Base-by-base conservation (phyloP, 1,140 invertebrate genomes). In the Melanaphis sacchari region DNA sequence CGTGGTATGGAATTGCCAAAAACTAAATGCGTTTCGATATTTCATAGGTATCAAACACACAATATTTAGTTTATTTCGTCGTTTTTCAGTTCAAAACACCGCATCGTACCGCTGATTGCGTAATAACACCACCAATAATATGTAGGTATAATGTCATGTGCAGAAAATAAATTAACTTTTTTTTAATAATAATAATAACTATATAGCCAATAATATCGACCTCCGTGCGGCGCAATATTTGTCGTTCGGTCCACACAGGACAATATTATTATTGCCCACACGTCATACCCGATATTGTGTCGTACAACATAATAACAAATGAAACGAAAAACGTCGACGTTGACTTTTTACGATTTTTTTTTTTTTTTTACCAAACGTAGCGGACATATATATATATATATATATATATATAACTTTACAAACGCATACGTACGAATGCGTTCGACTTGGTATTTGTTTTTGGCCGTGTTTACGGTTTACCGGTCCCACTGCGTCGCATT, bases 131-230 rank as follows among this genome's bases (percentile, higher is more conserved):
- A 5, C 36, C 76, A 22, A 31, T 36, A 22, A 11, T 36, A 84
- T 41, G 38, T 38, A 38, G 7, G 7, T 11, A 38, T 84, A 41
- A 84, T 26, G 82, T 84, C 82, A 84, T 31, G 38, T 84, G 9
- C 82, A 84, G 40, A 84, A 84, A 84, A 84, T 84, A 84, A 84
- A 84, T 84, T 41, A 84, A 84, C 82, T 84, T 84, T 84, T 84
- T 84, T 4, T 24, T 2, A 21, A 24, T 38, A 38, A 26, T 11
- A 38, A 38, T 36, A 40, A 84, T 41, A 26, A 41, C n/a, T n/a
- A n/a, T n/a, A n/a, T n/a, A n/a, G n/a, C n/a, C 40, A 84, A 41
- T 26, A 84, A 84, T 40, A 82, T 24, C 46, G 46, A 43, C 46
- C 46, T 3, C 46, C 46, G 46, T 21, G 46, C 46, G 11, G 46